Base-by-base conservation (phyloP, 2,113 vertebrate species). In the Myrmophylax atrothorax region DNA sequence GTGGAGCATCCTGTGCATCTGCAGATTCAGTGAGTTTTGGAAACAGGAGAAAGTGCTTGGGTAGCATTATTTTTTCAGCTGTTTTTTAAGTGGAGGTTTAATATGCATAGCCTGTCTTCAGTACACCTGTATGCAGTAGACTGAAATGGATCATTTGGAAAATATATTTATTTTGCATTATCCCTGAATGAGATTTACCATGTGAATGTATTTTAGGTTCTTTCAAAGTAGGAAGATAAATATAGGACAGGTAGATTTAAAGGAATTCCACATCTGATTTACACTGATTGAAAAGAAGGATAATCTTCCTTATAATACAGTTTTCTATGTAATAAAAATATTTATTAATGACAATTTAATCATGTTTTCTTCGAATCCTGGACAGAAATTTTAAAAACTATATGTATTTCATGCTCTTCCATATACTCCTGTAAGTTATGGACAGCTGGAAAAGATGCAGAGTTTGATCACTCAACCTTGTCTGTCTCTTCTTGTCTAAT, bases 1-100 rank as follows among this genome's bases (percentile, higher is more conserved):
- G 79, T 91, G 78, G 90, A 97, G 94, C 73, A 92, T 86, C 96
- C 95, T 97, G 84, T 97, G 93, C 93, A 97, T 96, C 97, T 97
- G 97, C 95, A 95, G 44, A 84, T 53, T 63, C 92, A 53, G 58
- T 47, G 70, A 81, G 74, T 79, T 77, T 77, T 84, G 62, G 49
- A 94, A 97, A 94, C 5, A 73, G 66, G 63, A 93, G 26, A 86
- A 94, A 94, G 44, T 94, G 90, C 93, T 96, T 94, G 52, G 38
- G 40, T 25, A 78, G 91, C 85, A 94, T 40, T 80, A 90, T 95
- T 91, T 86, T 62, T 85, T 76, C 77, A 75, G 77, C 53, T 86
- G 2, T 33, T 52, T 95, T 89, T 75, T 74, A 72, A 1, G 0
- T 37, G 64, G 44, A 72, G 20, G 20, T 94, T 97, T 97, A 94